Evolutionary conservation across 2,797 vertebrate species (phyloP).

Genomic region (Sparus aurata): DNA sequence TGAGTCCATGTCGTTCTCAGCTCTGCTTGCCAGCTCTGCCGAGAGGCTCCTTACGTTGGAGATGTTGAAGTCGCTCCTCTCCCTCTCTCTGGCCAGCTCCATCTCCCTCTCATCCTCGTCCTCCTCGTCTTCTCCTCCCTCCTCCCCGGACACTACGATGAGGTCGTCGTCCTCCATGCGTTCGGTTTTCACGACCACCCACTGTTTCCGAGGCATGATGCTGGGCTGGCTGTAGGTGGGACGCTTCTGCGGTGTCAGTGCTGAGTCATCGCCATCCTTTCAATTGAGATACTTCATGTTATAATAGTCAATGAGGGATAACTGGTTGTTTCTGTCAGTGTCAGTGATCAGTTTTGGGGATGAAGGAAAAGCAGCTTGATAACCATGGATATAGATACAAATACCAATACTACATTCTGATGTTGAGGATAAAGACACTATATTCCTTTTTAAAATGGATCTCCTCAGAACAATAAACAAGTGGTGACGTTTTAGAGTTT

Average conservation of each 20-base stretch:
- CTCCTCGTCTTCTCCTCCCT: constrained; percentile 84
- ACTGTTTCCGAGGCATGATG: constrained; percentile 92
- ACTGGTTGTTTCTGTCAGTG: not conserved
- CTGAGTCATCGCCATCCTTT: constrained; percentile 78
- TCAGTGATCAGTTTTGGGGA: not conserved
- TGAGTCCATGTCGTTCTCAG: constrained; percentile 83
- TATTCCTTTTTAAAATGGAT: too few species aligned
- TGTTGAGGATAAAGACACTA: too few species aligned
- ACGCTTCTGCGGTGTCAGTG: constrained; percentile 72
- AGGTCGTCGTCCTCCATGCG: constrained; percentile 85
- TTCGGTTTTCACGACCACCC: constrained; percentile 92
- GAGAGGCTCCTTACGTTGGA: constrained; percentile 90
- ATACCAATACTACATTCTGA: too few species aligned
- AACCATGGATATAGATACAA: too few species aligned
- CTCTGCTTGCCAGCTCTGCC: constrained; percentile 76
- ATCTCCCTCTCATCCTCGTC: constrained; percentile 78
- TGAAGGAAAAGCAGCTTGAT: not conserved
- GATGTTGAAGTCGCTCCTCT: constrained; percentile 88
- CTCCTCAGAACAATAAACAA: too few species aligned
- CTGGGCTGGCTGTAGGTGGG: constrained; percentile 89
- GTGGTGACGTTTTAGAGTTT: too few species aligned
- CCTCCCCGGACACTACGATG: constrained; percentile 87
- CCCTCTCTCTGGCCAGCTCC: constrained; percentile 76
- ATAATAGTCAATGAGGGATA: not conserved
- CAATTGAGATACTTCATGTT: not conserved